phyloP scores from a whole-genome alignment of 2,797 vertebrate species.

The Rhabdophis nuchalis region DNA sequence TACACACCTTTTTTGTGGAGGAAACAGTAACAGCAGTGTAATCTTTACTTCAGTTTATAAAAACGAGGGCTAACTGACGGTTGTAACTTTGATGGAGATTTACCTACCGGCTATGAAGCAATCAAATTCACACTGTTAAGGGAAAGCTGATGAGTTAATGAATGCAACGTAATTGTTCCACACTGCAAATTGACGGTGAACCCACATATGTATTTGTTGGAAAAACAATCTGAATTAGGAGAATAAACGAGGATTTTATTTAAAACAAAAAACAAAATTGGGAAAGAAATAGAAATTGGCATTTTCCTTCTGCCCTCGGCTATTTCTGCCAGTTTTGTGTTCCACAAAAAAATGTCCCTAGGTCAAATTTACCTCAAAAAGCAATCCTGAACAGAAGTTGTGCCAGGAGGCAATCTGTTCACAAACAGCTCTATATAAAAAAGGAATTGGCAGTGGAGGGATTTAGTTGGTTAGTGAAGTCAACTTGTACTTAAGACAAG shows the following conservation, averaged over 20 bases:
- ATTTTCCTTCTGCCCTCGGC: not conserved
- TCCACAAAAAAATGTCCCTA: not conserved
- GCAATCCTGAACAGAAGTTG: not conserved
- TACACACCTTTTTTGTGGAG: constrained; percentile 20
- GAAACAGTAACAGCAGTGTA: constrained; percentile 36
- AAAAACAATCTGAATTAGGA: constrained; percentile 1
- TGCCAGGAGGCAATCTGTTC: not conserved
- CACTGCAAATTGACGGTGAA: constrained; percentile 44
- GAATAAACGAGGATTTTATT: not conserved
- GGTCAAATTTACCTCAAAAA: not conserved
- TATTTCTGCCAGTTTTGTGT: not conserved
- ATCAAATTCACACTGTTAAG: constrained; percentile 69
- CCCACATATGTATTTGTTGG: constrained; percentile 1
- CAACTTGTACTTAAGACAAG: not conserved
- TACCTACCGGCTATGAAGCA: constrained; percentile 72
- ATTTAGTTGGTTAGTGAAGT: not conserved
- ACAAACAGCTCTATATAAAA: not conserved
- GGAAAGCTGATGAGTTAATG: constrained; percentile 59
- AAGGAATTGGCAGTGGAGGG: not conserved
- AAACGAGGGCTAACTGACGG: constrained; percentile 60
- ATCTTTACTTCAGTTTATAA: constrained; percentile 62
- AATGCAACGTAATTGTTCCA: constrained; percentile 65
- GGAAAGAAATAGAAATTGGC: constrained; percentile 2
- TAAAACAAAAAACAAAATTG: not conserved
- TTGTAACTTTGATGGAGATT: constrained; percentile 74